Percentiles rank a stretch among this genome's conserved stretches.
These are phyloP conservation scores for Tarsius wallacei DNA, from an alignment of 2,797 vertebrate genomes.

Conservation along the genomic window DNA sequence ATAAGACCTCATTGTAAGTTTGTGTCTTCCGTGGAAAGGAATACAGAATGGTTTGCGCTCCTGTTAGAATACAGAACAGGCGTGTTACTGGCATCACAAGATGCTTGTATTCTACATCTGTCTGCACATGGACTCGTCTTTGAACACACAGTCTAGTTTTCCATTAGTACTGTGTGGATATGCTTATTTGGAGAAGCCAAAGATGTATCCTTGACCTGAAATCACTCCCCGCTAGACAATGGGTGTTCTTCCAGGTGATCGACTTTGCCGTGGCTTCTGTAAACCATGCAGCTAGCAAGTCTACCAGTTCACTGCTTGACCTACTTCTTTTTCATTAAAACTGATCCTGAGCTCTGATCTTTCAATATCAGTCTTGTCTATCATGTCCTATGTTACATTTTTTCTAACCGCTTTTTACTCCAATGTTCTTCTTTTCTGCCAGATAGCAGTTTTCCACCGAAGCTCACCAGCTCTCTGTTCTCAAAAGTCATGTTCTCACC, in stretches of 20 bases:
- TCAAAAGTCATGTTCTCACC: background rate
- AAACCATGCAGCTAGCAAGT: background rate
- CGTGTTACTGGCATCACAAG: background rate
- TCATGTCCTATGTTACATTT: background rate
- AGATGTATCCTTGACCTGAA: background rate
- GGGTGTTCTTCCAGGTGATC: background rate
- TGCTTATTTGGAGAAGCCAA: background rate
- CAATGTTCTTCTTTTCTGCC: conserved; percentile 15
- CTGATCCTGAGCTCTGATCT: background rate
- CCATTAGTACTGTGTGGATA: background rate
- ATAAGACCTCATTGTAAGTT: conserved; percentile 27
- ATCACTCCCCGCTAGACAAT: background rate
- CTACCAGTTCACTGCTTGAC: background rate
- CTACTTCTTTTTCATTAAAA: background rate
- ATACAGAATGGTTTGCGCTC: background rate
- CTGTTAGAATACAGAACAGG: background rate
- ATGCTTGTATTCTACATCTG: background rate
- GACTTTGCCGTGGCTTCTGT: background rate
- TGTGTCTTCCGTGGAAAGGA: background rate
- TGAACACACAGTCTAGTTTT: background rate
- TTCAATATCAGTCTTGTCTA: background rate
- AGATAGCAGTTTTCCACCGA: background rate
- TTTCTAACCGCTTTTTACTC: background rate
- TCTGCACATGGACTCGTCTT: background rate
- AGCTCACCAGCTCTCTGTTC: background rate